Evolutionary conservation across 2,113 vertebrate species (phyloP).

Genomic region (Varanus salvator): DNA sequence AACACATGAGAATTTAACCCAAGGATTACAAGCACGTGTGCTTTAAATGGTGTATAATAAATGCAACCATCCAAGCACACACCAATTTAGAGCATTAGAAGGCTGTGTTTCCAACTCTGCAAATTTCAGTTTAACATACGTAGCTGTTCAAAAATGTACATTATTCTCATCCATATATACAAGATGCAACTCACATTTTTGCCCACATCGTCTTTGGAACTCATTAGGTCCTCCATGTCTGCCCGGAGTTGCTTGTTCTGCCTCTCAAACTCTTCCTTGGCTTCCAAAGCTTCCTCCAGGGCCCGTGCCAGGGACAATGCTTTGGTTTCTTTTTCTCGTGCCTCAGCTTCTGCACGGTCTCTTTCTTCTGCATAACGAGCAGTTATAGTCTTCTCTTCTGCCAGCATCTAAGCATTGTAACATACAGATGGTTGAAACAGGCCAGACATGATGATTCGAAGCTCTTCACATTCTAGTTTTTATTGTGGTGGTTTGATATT

Average conservation of each 20-base stretch:
- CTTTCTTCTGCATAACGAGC: slow-evolving; percentile 93
- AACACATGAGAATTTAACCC: background rate
- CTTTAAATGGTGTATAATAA: background rate
- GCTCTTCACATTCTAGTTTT: background rate
- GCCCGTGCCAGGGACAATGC: slow-evolving; percentile 90
- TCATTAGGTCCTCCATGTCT: slow-evolving; percentile 98
- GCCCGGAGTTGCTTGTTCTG: slow-evolving; percentile 95
- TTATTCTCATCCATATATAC: background rate
- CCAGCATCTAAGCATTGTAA: slow-evolving; percentile 82
- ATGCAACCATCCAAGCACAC: background rate
- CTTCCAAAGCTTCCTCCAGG: slow-evolving; percentile 93
- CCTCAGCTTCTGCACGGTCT: slow-evolving; percentile 93
- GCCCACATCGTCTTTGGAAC: slow-evolving; percentile 97
- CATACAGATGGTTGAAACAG: background rate
- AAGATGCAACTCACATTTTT: slow-evolving; percentile 86
- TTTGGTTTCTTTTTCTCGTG: slow-evolving; percentile 96
- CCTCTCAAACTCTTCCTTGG: slow-evolving; percentile 93
- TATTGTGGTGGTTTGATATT: background rate
- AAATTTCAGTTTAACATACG: background rate
- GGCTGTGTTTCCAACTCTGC: background rate
- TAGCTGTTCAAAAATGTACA: background rate
- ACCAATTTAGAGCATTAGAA: background rate
- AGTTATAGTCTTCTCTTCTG: slow-evolving; percentile 94
- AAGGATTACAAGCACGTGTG: background rate
- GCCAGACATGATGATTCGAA: background rate